These are phyloP conservation scores for Clamator glandarius DNA, from an alignment of 2,797 vertebrate genomes.

Conservation along the genomic window DNA sequence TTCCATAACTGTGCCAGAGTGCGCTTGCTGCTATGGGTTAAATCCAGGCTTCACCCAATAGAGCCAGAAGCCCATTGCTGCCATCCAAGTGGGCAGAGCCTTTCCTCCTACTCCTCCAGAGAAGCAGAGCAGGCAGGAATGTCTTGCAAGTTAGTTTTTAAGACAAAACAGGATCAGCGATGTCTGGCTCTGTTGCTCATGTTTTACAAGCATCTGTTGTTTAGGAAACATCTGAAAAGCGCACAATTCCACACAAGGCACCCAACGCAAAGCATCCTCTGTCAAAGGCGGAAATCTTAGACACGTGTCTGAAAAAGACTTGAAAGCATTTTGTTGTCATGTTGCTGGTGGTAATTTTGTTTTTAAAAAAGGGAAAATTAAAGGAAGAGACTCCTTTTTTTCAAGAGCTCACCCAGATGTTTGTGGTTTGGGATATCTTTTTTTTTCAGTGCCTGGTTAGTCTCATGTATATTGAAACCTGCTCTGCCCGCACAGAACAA, in stretches of 20 bases:
- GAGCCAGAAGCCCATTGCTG: background rate
- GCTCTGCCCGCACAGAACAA: background rate
- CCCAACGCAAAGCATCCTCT: background rate
- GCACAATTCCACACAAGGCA: background rate
- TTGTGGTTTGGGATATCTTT: constrained; percentile 4
- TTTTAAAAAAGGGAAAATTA: background rate
- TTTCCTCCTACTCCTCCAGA: background rate
- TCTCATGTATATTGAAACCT: constrained; percentile 42
- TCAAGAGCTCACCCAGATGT: constrained; percentile 15
- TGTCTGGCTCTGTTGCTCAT: background rate
- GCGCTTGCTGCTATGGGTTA: background rate
- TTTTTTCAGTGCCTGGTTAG: constrained; percentile 11
- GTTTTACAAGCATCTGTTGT: constrained; percentile 25
- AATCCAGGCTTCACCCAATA: background rate
- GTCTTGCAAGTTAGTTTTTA: background rate
- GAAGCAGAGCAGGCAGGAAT: background rate
- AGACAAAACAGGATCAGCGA: background rate
- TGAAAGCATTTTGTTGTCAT: constrained; percentile 11
- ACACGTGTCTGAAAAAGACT: background rate
- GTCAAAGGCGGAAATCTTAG: constrained; percentile 28
- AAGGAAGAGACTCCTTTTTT: background rate
- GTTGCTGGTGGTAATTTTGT: background rate
- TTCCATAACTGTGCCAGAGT: background rate
- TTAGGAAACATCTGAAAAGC: background rate
- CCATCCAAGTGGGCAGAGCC: background rate